Conservation (phyloP, 2,113 vertebrate genomes). For the Asarcornis scutulata region DNA sequence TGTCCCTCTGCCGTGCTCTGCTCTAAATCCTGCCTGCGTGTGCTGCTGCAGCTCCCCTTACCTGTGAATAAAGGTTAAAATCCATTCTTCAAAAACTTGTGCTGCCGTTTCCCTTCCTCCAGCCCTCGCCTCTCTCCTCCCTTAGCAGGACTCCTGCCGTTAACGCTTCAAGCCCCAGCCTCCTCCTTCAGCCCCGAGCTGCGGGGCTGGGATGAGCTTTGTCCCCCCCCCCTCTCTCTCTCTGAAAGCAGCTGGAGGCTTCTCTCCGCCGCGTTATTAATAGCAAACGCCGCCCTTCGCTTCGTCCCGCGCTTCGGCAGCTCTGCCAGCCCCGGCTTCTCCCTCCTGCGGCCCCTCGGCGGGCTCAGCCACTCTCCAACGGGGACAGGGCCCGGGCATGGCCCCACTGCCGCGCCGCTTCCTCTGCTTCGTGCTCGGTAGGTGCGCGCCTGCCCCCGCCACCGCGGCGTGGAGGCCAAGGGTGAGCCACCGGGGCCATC, state of each 20-base stretch:
- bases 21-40: background rate
- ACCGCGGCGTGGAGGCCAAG: too few relatives aligned
- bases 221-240: background rate
- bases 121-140: accelerated
- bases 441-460: background rate
- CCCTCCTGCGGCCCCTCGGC: too few relatives aligned
- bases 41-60: background rate
- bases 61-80: constrained; percentile 23
- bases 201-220: background rate
- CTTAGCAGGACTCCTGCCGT: background rate
- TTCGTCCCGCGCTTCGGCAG: background rate
- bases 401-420: constrained; percentile 28
- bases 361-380: too few relatives aligned
- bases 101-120: background rate
- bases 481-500: too few relatives aligned
- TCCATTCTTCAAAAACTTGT: background rate
- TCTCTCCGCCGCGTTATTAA: background rate
- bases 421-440: constrained; percentile 62
- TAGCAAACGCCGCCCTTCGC: background rate
- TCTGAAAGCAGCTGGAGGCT: background rate
- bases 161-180: accelerated
- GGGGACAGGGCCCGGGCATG: background rate
- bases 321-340: too few relatives aligned
- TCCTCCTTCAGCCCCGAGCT: background rate
- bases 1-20: background rate